A percentile compares a stretch with the other conserved stretches of the same genome.
Conservation (phyloP, 92 coral and sea anemone species). For the Zoanthus gigantus region DNA sequence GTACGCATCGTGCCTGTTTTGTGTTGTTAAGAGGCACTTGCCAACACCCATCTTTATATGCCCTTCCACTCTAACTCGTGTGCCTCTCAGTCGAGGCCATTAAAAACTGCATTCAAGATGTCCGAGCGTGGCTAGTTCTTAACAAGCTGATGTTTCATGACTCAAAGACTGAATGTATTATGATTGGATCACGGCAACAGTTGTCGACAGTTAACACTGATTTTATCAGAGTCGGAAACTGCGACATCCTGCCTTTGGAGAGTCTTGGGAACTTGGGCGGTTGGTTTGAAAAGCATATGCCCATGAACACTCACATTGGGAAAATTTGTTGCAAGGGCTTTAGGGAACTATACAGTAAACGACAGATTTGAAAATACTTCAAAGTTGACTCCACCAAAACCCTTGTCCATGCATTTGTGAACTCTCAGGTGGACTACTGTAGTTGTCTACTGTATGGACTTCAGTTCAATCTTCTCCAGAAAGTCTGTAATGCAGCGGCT, state of each 20-base stretch:
- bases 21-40: slow-evolving; percentile 16
- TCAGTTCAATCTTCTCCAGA: too few species aligned
- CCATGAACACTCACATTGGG: too few species aligned
- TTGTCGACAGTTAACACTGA: background rate
- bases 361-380: too few species aligned
- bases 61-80: slow-evolving; percentile 16
- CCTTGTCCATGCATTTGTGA: too few species aligned
- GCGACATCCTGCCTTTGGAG: background rate
- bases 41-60: slow-evolving; percentile 8
- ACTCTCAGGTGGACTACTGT: too few species aligned
- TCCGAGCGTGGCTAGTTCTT: slow-evolving; percentile 9
- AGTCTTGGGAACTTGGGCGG: background rate
- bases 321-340: too few species aligned
- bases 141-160: background rate
- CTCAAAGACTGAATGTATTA: background rate
- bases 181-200: background rate
- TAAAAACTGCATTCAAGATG: slow-evolving; percentile 11
- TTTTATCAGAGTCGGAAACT: background rate
- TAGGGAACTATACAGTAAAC: too few species aligned
- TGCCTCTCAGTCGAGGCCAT: slow-evolving; percentile 12
- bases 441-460: too few species aligned
- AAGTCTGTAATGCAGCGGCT: too few species aligned
- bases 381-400: too few species aligned
- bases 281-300: too few species aligned
- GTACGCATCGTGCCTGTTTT: slow-evolving; percentile 16